Percentiles rank a stretch among this genome's conserved stretches.
These are phyloP conservation scores for Hyles vespertilio DNA, from an alignment of 1,140 invertebrate genomes.

Conservation along the genomic window DNA sequence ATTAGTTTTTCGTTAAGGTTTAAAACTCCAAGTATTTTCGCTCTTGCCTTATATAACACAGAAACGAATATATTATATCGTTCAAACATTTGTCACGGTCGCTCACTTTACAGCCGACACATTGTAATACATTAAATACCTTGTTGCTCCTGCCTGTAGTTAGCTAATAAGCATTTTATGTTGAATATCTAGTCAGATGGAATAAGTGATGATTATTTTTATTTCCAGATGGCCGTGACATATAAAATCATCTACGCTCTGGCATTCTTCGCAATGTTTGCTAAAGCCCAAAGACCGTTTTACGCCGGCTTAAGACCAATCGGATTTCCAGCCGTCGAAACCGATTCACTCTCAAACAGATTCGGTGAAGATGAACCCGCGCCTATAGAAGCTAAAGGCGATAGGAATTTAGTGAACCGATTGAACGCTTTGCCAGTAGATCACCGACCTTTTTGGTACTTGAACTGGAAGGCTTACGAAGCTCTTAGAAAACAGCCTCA, in stretches of 20 bases:
- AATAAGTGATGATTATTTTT: background rate
- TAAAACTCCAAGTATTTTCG: no score
- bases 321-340: slow-evolving; percentile 39
- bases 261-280: slow-evolving; percentile 22
- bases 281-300: slow-evolving; percentile 52
- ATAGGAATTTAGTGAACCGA: slow-evolving; percentile 66
- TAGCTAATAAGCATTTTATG: background rate
- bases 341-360: slow-evolving; percentile 35
- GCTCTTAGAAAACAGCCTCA: slow-evolving; percentile 51
- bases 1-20: no score
- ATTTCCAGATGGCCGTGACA: slow-evolving; percentile 44
- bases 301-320: slow-evolving; percentile 54
- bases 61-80: no score
- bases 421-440: slow-evolving; percentile 74
- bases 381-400: slow-evolving; percentile 70
- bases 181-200: background rate
- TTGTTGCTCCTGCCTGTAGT: no score
- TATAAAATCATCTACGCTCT: slow-evolving; percentile 35
- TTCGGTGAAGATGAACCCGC: slow-evolving; percentile 44
- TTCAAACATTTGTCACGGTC: no score
- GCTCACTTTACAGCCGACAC: no score
- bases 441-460: slow-evolving; percentile 77
- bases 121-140: no score
- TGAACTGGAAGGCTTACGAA: slow-evolving; percentile 75
- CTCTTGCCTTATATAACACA: no score